Conservation (phyloP, 2,113 vertebrate species). For the Jaculus jaculus region DNA sequence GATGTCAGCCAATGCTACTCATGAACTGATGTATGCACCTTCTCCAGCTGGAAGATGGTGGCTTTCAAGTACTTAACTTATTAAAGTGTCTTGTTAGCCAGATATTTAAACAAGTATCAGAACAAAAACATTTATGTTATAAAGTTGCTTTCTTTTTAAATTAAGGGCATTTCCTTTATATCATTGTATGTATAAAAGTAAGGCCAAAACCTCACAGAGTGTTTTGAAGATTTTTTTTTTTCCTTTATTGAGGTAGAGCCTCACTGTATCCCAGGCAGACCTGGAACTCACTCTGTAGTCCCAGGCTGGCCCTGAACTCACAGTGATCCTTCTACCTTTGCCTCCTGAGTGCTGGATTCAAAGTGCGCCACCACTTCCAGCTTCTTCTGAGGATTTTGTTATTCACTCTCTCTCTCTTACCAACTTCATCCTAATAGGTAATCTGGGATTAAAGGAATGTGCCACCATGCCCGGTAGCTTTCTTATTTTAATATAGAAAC, state of each 20-base stretch:
- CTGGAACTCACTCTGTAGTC: too few species aligned
- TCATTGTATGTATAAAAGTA: background rate
- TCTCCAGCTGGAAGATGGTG: background rate
- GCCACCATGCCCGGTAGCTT: too few species aligned
- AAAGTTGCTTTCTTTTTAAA: background rate
- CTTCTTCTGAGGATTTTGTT: slow-evolving; percentile 8
- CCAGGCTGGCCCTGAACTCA: too few species aligned
- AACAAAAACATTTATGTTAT: background rate
- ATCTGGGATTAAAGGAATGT: too few species aligned
- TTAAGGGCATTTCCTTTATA: background rate
- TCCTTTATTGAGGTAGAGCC: too few species aligned
- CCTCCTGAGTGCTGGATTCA: too few species aligned
- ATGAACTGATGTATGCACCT: background rate
- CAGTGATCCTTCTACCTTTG: too few species aligned
- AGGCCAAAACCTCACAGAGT: background rate
- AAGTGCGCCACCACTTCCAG: too few species aligned
- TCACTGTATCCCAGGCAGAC: too few species aligned
- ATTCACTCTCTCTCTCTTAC: background rate
- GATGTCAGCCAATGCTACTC: background rate
- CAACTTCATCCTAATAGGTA: background rate
- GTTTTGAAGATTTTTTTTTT: background rate
- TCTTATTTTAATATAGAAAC: slow-evolving; percentile 30
- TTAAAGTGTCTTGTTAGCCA: slow-evolving; percentile 14
- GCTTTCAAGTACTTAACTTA: background rate
- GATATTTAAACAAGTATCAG: background rate